Percentiles rank a stretch among this genome's conserved stretches.
Evolutionary conservation across 2,113 vertebrate species (phyloP).

Genomic region (Protobothrops mucrosquamatus): DNA sequence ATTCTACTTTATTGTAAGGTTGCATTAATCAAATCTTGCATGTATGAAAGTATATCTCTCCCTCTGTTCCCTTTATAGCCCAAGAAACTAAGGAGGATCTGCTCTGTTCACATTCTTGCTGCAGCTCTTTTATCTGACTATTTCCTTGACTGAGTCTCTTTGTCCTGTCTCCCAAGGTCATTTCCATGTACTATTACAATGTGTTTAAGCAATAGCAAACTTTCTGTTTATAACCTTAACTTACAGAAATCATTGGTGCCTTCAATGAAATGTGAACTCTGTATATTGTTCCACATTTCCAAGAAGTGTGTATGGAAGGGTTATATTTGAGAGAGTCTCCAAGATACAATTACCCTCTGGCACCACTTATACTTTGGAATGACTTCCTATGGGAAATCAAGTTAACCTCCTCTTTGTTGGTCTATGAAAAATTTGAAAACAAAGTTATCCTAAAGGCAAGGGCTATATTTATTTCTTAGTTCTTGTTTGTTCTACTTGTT

Average conservation of each 20-base stretch:
- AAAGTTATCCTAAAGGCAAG: background rate
- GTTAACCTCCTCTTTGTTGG: background rate
- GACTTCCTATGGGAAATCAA: background rate
- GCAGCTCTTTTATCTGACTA: background rate
- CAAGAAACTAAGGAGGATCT: background rate
- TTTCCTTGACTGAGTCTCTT: background rate
- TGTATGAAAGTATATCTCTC: background rate
- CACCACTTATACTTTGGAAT: background rate
- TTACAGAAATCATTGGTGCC: background rate
- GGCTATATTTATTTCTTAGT: background rate
- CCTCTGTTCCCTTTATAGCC: background rate
- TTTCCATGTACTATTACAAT: background rate
- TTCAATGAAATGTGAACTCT: background rate
- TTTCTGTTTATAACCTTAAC: background rate
- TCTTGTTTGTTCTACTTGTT: background rate
- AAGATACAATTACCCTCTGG: background rate
- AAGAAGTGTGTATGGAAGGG: background rate
- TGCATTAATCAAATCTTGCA: background rate
- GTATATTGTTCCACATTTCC: background rate
- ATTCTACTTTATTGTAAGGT: background rate
- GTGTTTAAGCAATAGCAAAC: background rate
- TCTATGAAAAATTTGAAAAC: background rate
- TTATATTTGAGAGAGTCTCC: background rate
- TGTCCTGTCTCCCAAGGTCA: background rate
- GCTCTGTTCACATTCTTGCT: background rate